phyloP scores from a whole-genome alignment of 2,888 invertebrate genomes.

The Gasteruption jaculator region DNA sequence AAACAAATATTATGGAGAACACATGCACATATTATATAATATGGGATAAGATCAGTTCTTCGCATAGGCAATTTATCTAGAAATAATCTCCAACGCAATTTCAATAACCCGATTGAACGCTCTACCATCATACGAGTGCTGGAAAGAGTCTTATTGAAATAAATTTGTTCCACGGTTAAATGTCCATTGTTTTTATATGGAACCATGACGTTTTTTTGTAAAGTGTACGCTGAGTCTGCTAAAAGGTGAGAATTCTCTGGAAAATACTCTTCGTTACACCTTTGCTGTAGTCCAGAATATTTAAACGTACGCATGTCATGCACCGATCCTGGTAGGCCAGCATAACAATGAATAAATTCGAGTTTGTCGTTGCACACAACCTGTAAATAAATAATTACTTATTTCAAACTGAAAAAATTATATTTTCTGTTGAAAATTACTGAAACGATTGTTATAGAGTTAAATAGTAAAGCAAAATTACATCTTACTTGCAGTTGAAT shows the following conservation, averaged over 20 bases:
- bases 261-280: constrained; percentile 1
- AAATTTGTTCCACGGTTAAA: not conserved
- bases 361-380: too few species aligned
- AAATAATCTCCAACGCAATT: constrained; percentile 6
- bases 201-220: constrained; percentile 1
- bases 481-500: too few species aligned
- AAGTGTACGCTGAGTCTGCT: too few species aligned
- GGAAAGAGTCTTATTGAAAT: not conserved
- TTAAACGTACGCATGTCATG: constrained; percentile 8
- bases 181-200: constrained; percentile 6
- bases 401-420: too few species aligned
- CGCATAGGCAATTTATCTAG: constrained; percentile 1
- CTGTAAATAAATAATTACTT: too few species aligned
- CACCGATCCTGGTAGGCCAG: not conserved
- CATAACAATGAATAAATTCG: constrained; percentile 5
- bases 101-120: constrained; percentile 5
- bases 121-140: not conserved
- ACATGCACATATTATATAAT: constrained; percentile 1
- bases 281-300: constrained; percentile 1
- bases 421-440: too few species aligned
- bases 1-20: constrained; percentile 9
- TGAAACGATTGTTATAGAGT: too few species aligned
- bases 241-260: too few species aligned
- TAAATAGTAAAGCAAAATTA: too few species aligned
- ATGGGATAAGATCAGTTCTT: constrained; percentile 3